phyloP scores from a whole-genome alignment of 2,113 vertebrate species.

The Nesogale talazaci region DNA sequence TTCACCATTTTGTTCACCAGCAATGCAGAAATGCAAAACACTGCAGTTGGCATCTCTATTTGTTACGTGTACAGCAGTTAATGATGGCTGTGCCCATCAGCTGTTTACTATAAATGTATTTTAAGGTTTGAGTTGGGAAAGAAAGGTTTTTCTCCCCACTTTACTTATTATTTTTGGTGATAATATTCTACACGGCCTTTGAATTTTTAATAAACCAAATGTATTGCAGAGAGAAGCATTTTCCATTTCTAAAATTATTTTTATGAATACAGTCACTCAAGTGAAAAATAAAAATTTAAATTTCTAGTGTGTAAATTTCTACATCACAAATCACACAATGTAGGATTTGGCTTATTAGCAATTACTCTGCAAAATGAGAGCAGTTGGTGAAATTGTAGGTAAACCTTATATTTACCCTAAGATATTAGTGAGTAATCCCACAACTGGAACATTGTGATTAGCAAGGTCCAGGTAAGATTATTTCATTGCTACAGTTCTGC shows the following conservation, averaged over 20 bases:
- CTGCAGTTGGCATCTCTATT: not conserved
- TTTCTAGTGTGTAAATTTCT: not conserved
- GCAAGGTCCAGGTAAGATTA: not conserved
- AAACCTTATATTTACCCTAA: not conserved
- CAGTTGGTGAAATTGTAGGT: not conserved
- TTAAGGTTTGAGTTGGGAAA: not conserved
- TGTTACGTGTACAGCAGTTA: not conserved
- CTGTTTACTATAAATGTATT: not conserved
- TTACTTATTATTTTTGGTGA: not conserved
- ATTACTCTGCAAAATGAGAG: not conserved
- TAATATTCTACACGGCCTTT: not conserved
- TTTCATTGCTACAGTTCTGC: not conserved
- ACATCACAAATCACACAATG: not conserved
- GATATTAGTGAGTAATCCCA: not conserved
- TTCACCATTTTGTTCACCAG: conserved; percentile 18
- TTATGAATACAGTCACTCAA: not conserved
- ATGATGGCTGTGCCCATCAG: not conserved
- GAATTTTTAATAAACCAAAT: not conserved
- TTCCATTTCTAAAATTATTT: not conserved
- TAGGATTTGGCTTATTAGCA: not conserved
- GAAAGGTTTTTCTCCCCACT: not conserved
- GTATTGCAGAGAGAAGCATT: not conserved
- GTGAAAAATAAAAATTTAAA: conserved; percentile 29
- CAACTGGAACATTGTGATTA: not conserved
- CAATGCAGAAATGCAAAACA: not conserved